Base-by-base conservation (phyloP, 2,113 vertebrate genomes). In the Elephantulus edwardii region DNA sequence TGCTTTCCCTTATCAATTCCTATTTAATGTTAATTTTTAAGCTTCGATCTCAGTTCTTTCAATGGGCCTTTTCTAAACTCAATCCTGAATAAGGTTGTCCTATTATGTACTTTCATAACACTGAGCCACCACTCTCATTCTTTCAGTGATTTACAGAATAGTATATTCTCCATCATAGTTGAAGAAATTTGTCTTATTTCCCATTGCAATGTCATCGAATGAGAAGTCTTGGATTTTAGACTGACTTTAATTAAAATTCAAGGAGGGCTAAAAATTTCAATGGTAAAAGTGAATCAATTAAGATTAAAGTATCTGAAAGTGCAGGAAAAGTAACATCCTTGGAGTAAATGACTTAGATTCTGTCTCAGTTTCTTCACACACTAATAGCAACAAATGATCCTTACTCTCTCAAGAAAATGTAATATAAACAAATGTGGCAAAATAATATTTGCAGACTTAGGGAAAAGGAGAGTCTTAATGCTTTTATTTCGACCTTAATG, bases 361-460 rank as follows among this genome's bases (percentile, higher is more conserved):
- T 82, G 24, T 52, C 44, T 50, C 30, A 44, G 6, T 50, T 79
- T 76, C 19, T 84, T 30, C 30, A 91, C 16, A 89, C 7, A 86
- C 38, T 62, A 64, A 46, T 38, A 83, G 16, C 54, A 83, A 86
- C 44, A 84, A 82, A 80, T 22, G 74, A 77, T 52, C 58, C 50
- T 84, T 87, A 8, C 28, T 78, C 13, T 81, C 10, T 82, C 33
- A 84, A 75, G 74, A 88, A 94, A 92, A 82, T 50, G 16, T 90
- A 87, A 83, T 74, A 50, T 84, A 77, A 95, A 88, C 35, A 90
- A 94, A 86, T 87, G 28, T 72, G 26, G 60, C 46, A 54, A 77
- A 70, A 81, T 68, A 79, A 46, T 72, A 89, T 48, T 76, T 46
- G 60, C 70, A 35, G 84, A 35, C 48, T 81, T 70, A 71, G 62